Evolutionary conservation across 2,888 invertebrate genomes (phyloP).

Genomic region (Ceratothoa steindachneri): DNA sequence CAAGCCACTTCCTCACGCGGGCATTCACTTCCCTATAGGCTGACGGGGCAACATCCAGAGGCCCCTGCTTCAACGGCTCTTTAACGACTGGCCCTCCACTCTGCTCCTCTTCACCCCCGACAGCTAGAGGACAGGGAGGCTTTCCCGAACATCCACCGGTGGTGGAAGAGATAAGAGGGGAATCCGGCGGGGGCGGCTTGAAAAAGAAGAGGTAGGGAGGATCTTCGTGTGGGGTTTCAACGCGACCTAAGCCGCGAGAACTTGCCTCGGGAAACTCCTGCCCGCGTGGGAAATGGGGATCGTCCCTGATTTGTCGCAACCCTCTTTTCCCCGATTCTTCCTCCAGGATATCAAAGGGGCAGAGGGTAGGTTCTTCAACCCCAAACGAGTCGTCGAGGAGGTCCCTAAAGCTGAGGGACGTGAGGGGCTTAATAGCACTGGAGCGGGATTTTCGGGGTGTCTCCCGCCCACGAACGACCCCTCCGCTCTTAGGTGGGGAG

Average conservation of each 20-base stretch:
- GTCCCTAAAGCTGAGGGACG: background rate
- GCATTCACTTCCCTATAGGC: background rate
- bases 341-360: background rate
- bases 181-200: background rate
- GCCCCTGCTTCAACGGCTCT: too few species aligned
- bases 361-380: background rate
- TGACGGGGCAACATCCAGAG: background rate
- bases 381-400: background rate
- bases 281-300: background rate
- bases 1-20: slow-evolving; percentile 14
- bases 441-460: background rate
- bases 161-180: background rate
- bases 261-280: background rate
- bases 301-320: background rate
- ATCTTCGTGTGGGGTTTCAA: background rate
- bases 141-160: background rate
- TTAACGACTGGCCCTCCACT: background rate
- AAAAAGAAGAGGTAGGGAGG: too few species aligned
- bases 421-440: background rate
- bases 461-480: background rate
- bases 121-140: background rate
- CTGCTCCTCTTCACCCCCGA: background rate
- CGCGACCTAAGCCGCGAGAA: background rate
- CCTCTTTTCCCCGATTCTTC: background rate
- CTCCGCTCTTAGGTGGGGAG: background rate